phyloP scores from a whole-genome alignment of 2,888 invertebrate genomes.

The Drosophila neutralis region DNA sequence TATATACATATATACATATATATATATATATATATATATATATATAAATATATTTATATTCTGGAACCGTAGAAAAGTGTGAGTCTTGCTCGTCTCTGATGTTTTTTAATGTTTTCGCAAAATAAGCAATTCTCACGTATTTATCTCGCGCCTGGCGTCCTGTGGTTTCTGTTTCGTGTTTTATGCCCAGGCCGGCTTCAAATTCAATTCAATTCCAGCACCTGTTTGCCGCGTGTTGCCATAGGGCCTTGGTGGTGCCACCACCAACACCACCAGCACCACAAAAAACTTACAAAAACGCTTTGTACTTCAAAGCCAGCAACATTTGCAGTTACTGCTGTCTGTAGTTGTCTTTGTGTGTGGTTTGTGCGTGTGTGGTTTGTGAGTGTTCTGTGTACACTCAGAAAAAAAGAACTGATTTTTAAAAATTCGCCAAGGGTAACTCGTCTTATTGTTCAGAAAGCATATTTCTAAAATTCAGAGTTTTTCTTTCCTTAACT shows the following conservation, averaged over 20 bases:
- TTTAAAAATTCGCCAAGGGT: background rate
- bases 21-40: background rate
- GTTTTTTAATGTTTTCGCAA: slow-evolving; percentile 74
- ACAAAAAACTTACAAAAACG: slow-evolving; percentile 39
- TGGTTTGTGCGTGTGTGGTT: slow-evolving; percentile 16
- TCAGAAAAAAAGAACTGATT: background rate
- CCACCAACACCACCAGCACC: slow-evolving; percentile 41
- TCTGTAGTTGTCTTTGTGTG: slow-evolving; percentile 40
- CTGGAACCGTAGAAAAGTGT: background rate
- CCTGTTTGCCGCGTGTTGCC: slow-evolving; percentile 60
- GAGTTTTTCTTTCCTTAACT: background rate
- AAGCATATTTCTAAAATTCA: background rate
- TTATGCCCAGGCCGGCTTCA: slow-evolving; percentile 36
- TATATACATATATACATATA: background rate
- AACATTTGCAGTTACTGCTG: slow-evolving; percentile 48
- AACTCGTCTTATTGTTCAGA: background rate
- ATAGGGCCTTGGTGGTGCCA: slow-evolving; percentile 61
- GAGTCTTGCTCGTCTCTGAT: slow-evolving; percentile 50
- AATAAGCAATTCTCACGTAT: slow-evolving; percentile 78
- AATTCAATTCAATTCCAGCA: slow-evolving; percentile 73
- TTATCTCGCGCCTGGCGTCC: slow-evolving; percentile 48
- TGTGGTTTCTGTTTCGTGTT: slow-evolving; percentile 40
- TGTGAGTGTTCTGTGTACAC: background rate
- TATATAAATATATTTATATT: background rate
- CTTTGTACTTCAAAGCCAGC: slow-evolving; percentile 77